phyloP scores from a whole-genome alignment of 2,113 vertebrate species.

The Lanius ludovicianus region DNA sequence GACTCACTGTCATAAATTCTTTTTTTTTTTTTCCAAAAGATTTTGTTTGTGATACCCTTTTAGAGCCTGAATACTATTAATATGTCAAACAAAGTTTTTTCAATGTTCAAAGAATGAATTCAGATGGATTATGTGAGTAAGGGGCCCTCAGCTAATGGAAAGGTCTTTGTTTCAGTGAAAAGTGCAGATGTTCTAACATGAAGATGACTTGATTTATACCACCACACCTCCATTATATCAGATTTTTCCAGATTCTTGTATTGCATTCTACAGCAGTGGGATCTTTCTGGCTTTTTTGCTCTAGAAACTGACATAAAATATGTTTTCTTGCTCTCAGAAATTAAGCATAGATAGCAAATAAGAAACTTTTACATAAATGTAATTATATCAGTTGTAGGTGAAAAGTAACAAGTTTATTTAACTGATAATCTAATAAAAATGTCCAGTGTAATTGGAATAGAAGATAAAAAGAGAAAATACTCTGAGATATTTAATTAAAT shows the following conservation, averaged over 20 bases:
- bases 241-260: not conserved
- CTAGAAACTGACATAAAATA: not conserved
- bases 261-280: not conserved
- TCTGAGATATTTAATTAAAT: not conserved
- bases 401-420: not conserved
- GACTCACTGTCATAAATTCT: not conserved
- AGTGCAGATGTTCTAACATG: not conserved
- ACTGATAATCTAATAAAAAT: not conserved
- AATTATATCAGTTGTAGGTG: not conserved
- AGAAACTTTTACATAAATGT: not conserved
- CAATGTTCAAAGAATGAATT: not conserved
- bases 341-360: not conserved
- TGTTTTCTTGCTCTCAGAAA: not conserved
- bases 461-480: not conserved
- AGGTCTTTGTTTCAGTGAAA: not conserved
- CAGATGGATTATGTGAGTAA: not conserved
- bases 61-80: not conserved
- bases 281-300: not conserved
- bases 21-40: accelerated
- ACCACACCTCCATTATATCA: not conserved
- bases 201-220: not conserved
- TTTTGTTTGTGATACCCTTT: not conserved
- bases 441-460: not conserved
- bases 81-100: not conserved
- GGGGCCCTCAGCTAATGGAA: not conserved